phyloP scores from a whole-genome alignment of 2,888 invertebrate species.

The Apantesis nais region DNA sequence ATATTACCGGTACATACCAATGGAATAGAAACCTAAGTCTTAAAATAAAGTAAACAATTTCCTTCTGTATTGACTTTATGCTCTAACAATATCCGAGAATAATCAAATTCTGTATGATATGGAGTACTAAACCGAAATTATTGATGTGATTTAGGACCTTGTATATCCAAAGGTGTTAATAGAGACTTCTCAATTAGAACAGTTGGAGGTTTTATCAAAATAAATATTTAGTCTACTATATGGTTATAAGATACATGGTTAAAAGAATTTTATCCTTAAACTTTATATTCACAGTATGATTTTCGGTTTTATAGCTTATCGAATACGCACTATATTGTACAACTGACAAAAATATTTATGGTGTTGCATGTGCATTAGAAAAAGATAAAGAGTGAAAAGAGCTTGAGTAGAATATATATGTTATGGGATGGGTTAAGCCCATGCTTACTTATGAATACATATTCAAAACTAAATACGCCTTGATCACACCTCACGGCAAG shows the following conservation, averaged over 20 bases:
- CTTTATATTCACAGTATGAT: background rate
- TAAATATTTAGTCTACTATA: background rate
- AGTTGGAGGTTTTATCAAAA: background rate
- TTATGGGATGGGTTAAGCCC: background rate
- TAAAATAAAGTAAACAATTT: background rate
- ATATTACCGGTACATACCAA: background rate
- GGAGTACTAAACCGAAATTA: background rate
- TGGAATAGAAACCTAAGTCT: background rate
- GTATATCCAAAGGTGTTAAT: background rate
- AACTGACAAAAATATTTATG: too few relatives aligned
- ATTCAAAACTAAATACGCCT: background rate
- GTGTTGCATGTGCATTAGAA: too few relatives aligned
- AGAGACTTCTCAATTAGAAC: conserved; percentile 7
- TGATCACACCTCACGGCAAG: background rate
- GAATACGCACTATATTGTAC: too few relatives aligned
- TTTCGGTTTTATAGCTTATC: too few relatives aligned
- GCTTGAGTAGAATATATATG: background rate
- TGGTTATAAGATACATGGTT: too few relatives aligned
- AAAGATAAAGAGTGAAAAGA: background rate
- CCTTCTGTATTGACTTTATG: too few relatives aligned
- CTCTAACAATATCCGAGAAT: too few relatives aligned
- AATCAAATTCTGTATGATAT: background rate
- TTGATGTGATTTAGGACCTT: background rate
- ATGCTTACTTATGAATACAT: too few relatives aligned
- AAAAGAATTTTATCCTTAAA: background rate